Conservation (phyloP, 2,888 invertebrate genomes). For the Meandrusa payeni region DNA sequence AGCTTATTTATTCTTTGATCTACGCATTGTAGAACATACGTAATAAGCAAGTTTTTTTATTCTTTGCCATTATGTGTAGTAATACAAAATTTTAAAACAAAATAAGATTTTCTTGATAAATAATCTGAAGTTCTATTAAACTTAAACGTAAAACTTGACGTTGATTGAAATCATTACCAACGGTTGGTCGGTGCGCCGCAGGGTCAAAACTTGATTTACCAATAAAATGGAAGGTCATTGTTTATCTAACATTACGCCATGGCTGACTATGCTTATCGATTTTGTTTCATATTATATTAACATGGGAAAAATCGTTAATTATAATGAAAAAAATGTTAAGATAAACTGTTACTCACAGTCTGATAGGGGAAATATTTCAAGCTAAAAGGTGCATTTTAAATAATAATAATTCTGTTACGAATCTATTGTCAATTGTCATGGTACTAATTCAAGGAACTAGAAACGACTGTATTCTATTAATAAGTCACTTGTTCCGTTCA, state of each 20-base stretch:
- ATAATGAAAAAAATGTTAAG: too few relatives aligned
- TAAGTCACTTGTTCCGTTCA: conserved; percentile 19
- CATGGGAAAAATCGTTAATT: too few relatives aligned
- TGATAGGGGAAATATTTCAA: background rate
- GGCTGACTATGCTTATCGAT: conserved; percentile 19
- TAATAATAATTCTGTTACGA: background rate
- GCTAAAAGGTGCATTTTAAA: background rate
- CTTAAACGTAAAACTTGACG: too few relatives aligned
- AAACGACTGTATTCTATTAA: conserved; percentile 15
- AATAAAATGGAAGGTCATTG: conserved; percentile 1
- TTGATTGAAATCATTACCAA: conserved; percentile 11
- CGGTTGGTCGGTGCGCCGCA: background rate
- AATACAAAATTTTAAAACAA: too few relatives aligned
- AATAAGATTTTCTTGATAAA: too few relatives aligned
- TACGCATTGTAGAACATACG: too few relatives aligned
- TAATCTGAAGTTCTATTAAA: too few relatives aligned
- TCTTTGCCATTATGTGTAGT: too few relatives aligned
- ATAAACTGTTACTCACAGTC: too few relatives aligned
- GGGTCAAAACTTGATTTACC: background rate
- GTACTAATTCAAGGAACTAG: conserved; percentile 7
- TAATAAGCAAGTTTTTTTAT: too few relatives aligned
- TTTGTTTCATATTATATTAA: conserved; percentile 7
- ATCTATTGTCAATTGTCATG: background rate
- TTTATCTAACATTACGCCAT: conserved; percentile 12
- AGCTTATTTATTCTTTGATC: too few relatives aligned